Conservation (phyloP, 2,888 invertebrate species). For the Furcula furcula region DNA sequence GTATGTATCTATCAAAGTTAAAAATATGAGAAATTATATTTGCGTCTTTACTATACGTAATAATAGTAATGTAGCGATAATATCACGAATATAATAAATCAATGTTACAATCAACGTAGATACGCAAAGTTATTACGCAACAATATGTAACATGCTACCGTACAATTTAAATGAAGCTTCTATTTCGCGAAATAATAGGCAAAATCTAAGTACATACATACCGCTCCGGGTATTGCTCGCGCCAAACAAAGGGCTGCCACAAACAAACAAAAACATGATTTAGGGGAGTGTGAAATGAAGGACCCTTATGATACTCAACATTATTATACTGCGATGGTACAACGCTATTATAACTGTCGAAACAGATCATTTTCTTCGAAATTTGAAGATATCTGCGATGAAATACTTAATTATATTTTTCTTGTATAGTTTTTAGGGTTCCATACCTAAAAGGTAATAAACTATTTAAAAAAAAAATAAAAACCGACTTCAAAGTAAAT, state of each 20-base stretch:
- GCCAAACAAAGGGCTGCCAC: conserved; percentile 58
- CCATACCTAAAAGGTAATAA: too few species aligned
- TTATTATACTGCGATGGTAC: conserved; percentile 43
- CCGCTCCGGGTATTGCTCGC: conserved; percentile 37
- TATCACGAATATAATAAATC: conserved; percentile 9
- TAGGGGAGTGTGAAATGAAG: conserved; percentile 57
- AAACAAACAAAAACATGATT: conserved; percentile 66
- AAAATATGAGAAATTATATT: too few species aligned
- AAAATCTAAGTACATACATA: conserved; percentile 30
- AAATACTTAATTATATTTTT: too few species aligned
- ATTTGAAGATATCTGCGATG: too few species aligned
- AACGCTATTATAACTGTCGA: conserved; percentile 21
- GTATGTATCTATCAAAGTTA: too few species aligned
- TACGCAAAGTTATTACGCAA: conserved; percentile 16
- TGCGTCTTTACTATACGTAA: too few species aligned
- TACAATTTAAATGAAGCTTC: conserved; percentile 21
- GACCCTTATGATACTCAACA: conserved; percentile 45
- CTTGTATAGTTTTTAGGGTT: too few species aligned
- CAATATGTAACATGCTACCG: conserved; percentile 11
- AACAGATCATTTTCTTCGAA: neutral
- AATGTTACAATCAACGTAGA: conserved; percentile 7
- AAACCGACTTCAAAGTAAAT: too few species aligned
- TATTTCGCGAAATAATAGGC: conserved; percentile 21
- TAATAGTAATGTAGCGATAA: neutral
- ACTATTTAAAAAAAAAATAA: too few species aligned